Percentiles rank a stretch among this genome's conserved stretches.
Conservation (phyloP, 1,140 invertebrate genomes). For the Caenorhabditis brenneri region DNA sequence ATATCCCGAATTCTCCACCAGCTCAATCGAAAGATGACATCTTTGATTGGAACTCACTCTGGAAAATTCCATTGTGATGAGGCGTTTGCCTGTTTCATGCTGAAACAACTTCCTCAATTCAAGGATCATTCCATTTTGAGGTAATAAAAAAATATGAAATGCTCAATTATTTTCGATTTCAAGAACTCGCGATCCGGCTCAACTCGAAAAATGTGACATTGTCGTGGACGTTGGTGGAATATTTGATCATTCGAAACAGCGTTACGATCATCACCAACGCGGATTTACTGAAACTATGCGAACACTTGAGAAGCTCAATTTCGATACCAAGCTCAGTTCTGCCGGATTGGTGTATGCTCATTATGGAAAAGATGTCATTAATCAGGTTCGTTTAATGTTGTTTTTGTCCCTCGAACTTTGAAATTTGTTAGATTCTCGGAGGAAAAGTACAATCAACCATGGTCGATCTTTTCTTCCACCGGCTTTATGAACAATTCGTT, state of each 20-base stretch:
- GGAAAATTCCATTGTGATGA: conserved; percentile 93
- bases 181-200: conserved; percentile 76
- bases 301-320: conserved; percentile 72
- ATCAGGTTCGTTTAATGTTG: conserved; percentile 66
- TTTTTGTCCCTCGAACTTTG: conserved; percentile 65
- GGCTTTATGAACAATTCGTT: conserved; percentile 87
- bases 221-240: conserved; percentile 93
- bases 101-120: conserved; percentile 83
- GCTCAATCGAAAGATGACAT: not conserved
- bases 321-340: conserved; percentile 83
- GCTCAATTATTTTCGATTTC: conserved; percentile 48
- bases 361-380: conserved; percentile 84
- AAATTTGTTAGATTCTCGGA: conserved; percentile 62
- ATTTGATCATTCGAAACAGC: conserved; percentile 80
- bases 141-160: no score
- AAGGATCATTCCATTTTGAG: conserved; percentile 83
- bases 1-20: not conserved
- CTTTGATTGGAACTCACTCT: conserved; percentile 76
- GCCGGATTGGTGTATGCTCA: conserved; percentile 91
- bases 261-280: conserved; percentile 96
- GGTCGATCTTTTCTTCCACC: conserved; percentile 76
- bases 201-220: conserved; percentile 85
- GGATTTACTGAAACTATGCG: conserved; percentile 77
- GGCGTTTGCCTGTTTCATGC: conserved; percentile 87
- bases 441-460: not conserved